Conservation (phyloP, 2,797 vertebrate genomes). For the Schizopygopsis pylzovi region DNA sequence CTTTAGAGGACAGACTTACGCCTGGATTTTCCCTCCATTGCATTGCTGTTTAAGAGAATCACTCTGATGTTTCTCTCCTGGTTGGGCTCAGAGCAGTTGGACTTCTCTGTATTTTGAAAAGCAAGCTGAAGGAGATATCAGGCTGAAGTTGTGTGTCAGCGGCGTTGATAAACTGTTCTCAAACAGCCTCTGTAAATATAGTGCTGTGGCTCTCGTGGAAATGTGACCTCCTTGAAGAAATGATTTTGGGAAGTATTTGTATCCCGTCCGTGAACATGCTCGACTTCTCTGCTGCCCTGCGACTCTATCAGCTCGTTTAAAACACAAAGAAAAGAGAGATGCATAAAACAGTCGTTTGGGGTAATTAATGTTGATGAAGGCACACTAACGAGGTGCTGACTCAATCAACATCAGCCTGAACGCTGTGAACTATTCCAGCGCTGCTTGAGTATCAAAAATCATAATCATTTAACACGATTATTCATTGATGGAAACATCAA, state of each 20-base stretch:
- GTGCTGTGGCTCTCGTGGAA: slow-evolving; percentile 36
- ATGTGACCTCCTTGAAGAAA: slow-evolving; percentile 47
- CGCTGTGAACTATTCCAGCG: not conserved
- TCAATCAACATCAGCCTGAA: not conserved
- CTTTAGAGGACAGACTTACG: not conserved
- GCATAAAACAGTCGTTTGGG: not conserved
- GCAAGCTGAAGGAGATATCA: not conserved
- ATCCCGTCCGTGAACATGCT: not conserved
- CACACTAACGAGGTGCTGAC: not conserved
- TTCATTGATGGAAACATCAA: not conserved
- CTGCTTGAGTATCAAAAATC: not conserved
- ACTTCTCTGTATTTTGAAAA: not conserved
- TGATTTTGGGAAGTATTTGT: slow-evolving; percentile 34
- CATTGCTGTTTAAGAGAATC: not conserved
- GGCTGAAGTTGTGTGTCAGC: not conserved
- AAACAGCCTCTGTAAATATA: slow-evolving; percentile 36
- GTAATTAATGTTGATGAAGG: not conserved
- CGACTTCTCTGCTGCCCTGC: not conserved
- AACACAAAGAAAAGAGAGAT: not conserved
- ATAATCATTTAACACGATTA: not conserved
- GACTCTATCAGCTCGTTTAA: not conserved
- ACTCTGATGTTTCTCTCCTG: not conserved
- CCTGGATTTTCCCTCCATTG: not conserved
- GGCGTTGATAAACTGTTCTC: not conserved
- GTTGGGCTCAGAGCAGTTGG: not conserved